Percentiles rank a stretch among this genome's conserved stretches.
Conservation (phyloP, 2,888 invertebrate species). For the Hypsopygia costalis region DNA sequence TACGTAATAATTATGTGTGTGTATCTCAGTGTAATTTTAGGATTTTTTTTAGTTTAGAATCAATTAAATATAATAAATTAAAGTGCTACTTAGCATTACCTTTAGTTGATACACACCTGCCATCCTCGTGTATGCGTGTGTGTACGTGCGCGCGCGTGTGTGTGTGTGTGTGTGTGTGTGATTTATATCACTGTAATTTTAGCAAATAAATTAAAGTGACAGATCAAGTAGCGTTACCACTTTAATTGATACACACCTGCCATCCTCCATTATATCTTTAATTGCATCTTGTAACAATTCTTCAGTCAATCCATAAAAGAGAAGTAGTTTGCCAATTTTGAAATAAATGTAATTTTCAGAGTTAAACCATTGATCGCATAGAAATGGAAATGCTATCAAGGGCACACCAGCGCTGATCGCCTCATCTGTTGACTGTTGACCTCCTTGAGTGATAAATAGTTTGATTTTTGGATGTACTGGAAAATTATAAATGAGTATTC, state of each 20-base stretch:
- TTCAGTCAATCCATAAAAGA: conserved; percentile 35
- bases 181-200: too few relatives aligned
- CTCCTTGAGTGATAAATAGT: conserved; percentile 66
- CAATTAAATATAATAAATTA: too few relatives aligned
- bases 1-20: too few relatives aligned
- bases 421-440: conserved; percentile 62
- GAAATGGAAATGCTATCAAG: conserved; percentile 53
- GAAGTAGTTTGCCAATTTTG: conserved; percentile 41
- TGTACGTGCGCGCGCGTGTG: too few relatives aligned
- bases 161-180: too few relatives aligned
- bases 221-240: too few relatives aligned
- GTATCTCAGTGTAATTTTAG: too few relatives aligned
- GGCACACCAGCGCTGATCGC: conserved; percentile 55
- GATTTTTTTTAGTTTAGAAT: too few relatives aligned
- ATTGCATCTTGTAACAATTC: conserved; percentile 28
- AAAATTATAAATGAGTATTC: conserved; percentile 7
- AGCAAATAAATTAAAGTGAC: too few relatives aligned
- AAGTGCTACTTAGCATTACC: too few relatives aligned
- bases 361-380: conserved; percentile 56
- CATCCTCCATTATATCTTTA: conserved; percentile 20
- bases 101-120: too few relatives aligned
- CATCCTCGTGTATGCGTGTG: too few relatives aligned
- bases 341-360: conserved; percentile 34
- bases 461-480: conserved; percentile 62
- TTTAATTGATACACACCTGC: conserved; percentile 16